Conservation (phyloP, 2,888 invertebrate genomes). For the Tetheella fluctuosa region DNA sequence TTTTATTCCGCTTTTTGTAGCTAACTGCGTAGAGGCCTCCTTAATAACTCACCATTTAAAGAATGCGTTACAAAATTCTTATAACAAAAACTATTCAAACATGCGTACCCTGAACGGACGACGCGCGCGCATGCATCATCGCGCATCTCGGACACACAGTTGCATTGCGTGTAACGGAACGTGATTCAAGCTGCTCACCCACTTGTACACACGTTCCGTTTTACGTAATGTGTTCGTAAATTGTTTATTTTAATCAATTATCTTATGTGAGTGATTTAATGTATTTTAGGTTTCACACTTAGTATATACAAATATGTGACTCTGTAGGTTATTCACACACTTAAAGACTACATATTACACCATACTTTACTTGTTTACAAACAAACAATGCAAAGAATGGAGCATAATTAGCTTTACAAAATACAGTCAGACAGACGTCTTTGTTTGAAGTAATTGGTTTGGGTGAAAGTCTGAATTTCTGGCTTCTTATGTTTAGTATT, state of each 20-base stretch:
- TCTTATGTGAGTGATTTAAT: no score
- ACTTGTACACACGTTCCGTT: constrained; percentile 34
- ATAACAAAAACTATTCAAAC: constrained; percentile 10
- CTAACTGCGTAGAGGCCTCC: background rate
- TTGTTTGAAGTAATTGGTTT: constrained; percentile 31
- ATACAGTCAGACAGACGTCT: constrained; percentile 26
- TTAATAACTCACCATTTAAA: background rate
- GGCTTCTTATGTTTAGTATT: no score
- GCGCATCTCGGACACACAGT: constrained; percentile 44
- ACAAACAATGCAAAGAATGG: constrained; percentile 28
- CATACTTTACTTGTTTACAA: constrained; percentile 25
- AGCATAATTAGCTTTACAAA: constrained; percentile 17
- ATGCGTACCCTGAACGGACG: constrained; percentile 17
- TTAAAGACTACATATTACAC: no score
- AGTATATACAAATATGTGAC: no score
- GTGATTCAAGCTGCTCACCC: constrained; percentile 30
- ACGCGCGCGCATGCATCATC: constrained; percentile 36
- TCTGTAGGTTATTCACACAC: no score
- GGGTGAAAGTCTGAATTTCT: constrained; percentile 34
- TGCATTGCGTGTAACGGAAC: constrained; percentile 48
- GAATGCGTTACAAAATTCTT: constrained; percentile 6
- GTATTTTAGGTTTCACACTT: no score
- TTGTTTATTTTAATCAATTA: no score
- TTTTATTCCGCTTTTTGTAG: no score
- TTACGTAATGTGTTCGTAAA: constrained; percentile 39